Conservation (phyloP, 2,797 vertebrate genomes). For the Mareca penelope region DNA sequence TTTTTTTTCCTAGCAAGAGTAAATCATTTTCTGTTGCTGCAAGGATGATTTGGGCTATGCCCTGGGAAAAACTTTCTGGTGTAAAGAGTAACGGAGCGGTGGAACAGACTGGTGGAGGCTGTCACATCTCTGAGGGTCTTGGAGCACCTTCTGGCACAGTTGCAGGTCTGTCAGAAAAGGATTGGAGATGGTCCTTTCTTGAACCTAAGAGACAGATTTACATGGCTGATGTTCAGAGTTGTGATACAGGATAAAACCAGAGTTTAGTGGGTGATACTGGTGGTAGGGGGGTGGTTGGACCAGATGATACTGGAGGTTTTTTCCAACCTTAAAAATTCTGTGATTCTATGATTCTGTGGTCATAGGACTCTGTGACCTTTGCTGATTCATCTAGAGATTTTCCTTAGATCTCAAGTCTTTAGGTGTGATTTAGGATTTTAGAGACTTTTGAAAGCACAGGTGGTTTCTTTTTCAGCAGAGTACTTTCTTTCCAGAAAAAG, state of each 20-base stretch:
- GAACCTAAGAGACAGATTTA: neutral
- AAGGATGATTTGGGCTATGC: neutral
- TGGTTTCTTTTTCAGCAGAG: no score
- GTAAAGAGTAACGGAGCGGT: neutral
- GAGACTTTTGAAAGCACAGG: neutral
- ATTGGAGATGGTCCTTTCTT: neutral
- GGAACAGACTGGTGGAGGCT: neutral
- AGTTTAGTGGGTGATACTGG: no score
- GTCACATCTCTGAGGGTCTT: neutral
- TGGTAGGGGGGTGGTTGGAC: no score
- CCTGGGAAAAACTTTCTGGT: neutral
- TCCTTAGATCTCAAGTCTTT: neutral
- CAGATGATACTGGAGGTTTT: no score
- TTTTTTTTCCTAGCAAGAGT: neutral
- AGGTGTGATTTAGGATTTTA: neutral
- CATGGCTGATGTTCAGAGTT: fast-evolving
- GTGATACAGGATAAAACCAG: neutral
- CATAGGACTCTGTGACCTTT: neutral
- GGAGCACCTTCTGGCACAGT: neutral
- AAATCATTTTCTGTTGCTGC: neutral
- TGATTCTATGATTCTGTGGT: no score
- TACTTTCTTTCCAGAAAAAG: neutral
- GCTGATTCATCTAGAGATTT: neutral
- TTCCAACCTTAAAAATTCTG: no score
- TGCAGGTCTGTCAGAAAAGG: fast-evolving